These are phyloP conservation scores for Tupaia tana DNA, from an alignment of 2,113 vertebrate species.

Conservation along the genomic window DNA sequence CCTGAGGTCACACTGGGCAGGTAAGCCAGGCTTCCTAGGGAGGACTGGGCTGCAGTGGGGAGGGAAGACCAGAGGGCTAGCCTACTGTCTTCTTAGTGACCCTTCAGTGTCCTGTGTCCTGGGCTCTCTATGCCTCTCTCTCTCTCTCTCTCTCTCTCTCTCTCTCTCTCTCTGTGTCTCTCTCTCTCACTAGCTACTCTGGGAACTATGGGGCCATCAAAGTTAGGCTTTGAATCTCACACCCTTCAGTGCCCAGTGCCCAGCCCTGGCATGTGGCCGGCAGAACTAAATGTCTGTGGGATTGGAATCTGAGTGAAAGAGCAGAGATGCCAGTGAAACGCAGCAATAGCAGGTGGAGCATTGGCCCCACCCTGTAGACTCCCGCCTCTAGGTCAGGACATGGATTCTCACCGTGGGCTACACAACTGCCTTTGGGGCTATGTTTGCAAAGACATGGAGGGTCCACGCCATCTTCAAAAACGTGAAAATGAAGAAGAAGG, in stretches of 20 bases:
- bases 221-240: neutral
- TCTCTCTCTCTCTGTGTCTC: no score
- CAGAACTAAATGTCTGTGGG: neutral
- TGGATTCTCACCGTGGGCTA: constrained; percentile 99
- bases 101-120: neutral
- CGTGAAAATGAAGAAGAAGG: constrained; percentile 99
- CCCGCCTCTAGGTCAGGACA: constrained; percentile 93
- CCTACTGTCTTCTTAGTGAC: neutral
- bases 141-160: neutral
- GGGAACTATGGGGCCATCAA: neutral
- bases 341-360: rapidly evolving
- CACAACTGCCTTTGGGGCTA: constrained; percentile 98
- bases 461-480: constrained; percentile 99
- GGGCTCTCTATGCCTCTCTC: neutral
- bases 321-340: neutral
- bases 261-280: neutral
- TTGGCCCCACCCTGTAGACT: no score
- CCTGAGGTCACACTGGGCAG: neutral
- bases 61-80: neutral
- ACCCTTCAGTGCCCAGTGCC: neutral
- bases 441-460: constrained; percentile 99
- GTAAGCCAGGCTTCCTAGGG: neutral
- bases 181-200: neutral
- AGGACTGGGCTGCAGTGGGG: neutral
- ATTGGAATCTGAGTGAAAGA: neutral